Conservation (phyloP, 2,888 invertebrate genomes). For the Clivina fossor region DNA sequence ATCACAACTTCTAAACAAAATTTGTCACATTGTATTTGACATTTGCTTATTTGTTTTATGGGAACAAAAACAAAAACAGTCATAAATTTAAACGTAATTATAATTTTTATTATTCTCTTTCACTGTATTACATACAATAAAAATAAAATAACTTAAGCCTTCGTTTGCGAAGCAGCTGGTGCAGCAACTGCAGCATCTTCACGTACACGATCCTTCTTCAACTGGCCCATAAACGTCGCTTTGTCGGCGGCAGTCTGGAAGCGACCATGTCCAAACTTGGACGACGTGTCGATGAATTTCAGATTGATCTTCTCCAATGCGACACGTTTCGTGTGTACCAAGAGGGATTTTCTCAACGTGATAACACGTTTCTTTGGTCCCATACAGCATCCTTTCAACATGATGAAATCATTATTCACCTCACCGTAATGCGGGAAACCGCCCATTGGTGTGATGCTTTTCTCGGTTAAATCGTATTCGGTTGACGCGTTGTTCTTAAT, state of each 20-base stretch:
- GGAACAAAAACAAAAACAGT: no score
- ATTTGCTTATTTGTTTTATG: no score
- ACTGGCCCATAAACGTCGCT: constrained; percentile 93
- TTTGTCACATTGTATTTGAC: no score
- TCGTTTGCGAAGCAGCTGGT: no score
- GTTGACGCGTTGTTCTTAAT: constrained; percentile 98
- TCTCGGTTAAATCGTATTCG: constrained; percentile 93
- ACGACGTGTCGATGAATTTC: constrained; percentile 98
- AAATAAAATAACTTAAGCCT: no score
- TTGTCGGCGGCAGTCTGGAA: constrained; percentile 99
- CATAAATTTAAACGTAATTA: no score
- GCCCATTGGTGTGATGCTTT: constrained; percentile 99
- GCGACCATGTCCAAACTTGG: constrained; percentile 99
- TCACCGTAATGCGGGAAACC: constrained; percentile 99
- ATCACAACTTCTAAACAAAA: no score
- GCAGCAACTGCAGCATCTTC: constrained; percentile 76
- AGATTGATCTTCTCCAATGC: constrained; percentile 97
- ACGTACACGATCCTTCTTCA: constrained; percentile 89
- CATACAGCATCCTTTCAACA: constrained; percentile 96
- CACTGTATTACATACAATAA: no score
- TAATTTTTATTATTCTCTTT: no score
- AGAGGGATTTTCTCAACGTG: constrained; percentile 91
- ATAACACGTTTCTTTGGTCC: constrained; percentile 97
- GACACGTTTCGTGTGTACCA: constrained; percentile 92
- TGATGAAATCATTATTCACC: constrained; percentile 97